These are phyloP conservation scores for Polydesmus complanatus DNA, from an alignment of 2,888 invertebrate species.

Conservation along the genomic window DNA sequence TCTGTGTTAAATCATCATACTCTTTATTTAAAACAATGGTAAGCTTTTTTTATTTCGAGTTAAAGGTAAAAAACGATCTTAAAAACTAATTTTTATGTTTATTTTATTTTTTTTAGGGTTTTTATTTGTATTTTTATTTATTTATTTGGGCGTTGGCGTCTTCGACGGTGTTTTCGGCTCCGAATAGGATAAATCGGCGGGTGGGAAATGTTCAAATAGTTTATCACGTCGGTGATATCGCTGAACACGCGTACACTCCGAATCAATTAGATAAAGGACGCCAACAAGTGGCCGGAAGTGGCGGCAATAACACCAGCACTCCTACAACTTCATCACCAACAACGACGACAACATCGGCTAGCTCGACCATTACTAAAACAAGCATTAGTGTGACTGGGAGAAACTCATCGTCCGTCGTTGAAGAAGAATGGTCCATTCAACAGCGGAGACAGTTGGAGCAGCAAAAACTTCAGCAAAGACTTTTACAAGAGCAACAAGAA, in stretches of 20 bases:
- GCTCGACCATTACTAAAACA: not conserved
- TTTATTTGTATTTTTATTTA: not conserved
- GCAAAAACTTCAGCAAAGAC: not conserved
- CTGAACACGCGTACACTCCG: constrained; percentile 11
- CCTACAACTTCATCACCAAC: not conserved
- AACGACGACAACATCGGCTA: not conserved
- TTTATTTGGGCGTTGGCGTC: not conserved
- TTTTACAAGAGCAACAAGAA: not conserved
- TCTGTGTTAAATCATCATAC: too few species aligned
- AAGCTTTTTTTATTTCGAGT: too few species aligned
- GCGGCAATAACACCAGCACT: not conserved
- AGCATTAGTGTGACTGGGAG: not conserved
- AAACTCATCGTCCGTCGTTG: not conserved
- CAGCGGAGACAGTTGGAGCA: not conserved
- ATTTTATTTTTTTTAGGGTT: not conserved
- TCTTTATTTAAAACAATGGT: too few species aligned
- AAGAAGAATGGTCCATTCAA: not conserved
- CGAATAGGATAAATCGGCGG: not conserved
- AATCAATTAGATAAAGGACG: not conserved
- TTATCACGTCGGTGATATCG: constrained; percentile 12
- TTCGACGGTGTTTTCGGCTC: not conserved
- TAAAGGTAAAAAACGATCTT: too few species aligned
- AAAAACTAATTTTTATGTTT: not conserved
- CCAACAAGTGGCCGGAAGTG: not conserved
- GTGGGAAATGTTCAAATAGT: constrained; percentile 4